A percentile compares a stretch with the other conserved stretches of the same genome.
Evolutionary conservation across 1,140 invertebrate species (phyloP).

Genomic region (Galleria mellonella): DNA sequence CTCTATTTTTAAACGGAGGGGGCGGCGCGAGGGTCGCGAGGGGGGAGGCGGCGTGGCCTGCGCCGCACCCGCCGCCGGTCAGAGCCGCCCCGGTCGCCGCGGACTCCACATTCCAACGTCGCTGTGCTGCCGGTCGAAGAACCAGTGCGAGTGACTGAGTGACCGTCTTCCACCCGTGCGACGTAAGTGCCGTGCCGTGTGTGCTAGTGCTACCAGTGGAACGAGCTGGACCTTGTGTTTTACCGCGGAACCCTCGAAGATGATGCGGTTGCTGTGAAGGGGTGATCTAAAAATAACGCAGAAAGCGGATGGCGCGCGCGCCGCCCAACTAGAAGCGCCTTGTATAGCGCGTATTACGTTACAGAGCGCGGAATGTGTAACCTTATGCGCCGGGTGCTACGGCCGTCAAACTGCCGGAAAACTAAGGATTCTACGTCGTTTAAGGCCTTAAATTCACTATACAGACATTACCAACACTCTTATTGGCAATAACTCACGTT

Average conservation of each 20-base stretch:
- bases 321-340: slow-evolving; percentile 48
- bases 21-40: slow-evolving; percentile 12
- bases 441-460: too few relatives aligned
- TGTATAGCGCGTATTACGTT: slow-evolving; percentile 63
- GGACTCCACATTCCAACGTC: slow-evolving; percentile 73
- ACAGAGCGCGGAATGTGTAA: slow-evolving; percentile 17
- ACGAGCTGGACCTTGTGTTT: slow-evolving; percentile 16
- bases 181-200: slow-evolving; percentile 61
- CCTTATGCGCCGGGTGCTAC: too few relatives aligned
- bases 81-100: slow-evolving; percentile 72
- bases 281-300: slow-evolving; percentile 52
- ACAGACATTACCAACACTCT: too few relatives aligned
- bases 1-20: slow-evolving; percentile 51
- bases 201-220: slow-evolving; percentile 6
- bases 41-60: slow-evolving; percentile 17
- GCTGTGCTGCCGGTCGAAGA: slow-evolving; percentile 55
- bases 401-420: too few relatives aligned
- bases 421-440: too few relatives aligned
- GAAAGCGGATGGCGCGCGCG: slow-evolving; percentile 33
- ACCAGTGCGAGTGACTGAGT: slow-evolving; percentile 55
- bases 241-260: slow-evolving; percentile 4
- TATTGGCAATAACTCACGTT: too few relatives aligned
- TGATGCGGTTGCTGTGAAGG: slow-evolving; percentile 10
- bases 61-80: slow-evolving; percentile 21
- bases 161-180: slow-evolving; percentile 65